phyloP scores from a whole-genome alignment of 2,888 invertebrate species.

The Parasteatoda lunata region DNA sequence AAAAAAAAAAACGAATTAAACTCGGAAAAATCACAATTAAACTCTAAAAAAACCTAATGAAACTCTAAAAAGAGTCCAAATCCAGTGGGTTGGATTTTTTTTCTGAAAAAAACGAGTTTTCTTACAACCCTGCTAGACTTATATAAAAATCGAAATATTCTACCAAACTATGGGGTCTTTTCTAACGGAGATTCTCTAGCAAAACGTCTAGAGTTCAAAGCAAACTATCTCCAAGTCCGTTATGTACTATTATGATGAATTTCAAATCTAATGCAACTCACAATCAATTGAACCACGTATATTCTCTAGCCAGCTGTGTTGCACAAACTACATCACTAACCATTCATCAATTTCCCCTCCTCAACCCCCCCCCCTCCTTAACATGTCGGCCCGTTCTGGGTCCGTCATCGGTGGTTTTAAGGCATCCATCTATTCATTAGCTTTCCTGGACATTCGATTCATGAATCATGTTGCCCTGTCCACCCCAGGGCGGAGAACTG shows the following conservation, averaged over 20 bases:
- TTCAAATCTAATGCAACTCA: background rate
- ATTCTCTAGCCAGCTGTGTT: conserved; percentile 19
- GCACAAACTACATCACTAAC: background rate
- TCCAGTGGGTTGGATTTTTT: too few species aligned
- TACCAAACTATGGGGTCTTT: too few species aligned
- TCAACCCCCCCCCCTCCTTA: background rate
- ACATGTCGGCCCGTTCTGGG: background rate
- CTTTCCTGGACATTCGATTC: conserved; percentile 12
- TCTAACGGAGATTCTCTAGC: too few species aligned
- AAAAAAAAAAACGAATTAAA: too few species aligned
- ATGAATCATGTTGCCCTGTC: conserved; percentile 32
- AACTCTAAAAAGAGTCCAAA: too few species aligned
- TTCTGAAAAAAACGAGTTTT: too few species aligned
- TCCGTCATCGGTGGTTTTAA: conserved; percentile 13
- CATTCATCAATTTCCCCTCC: background rate
- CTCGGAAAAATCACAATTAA: too few species aligned
- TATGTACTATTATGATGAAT: background rate
- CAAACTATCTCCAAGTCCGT: too few species aligned
- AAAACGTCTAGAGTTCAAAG: too few species aligned
- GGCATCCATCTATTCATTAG: conserved; percentile 47
- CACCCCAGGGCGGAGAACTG: conserved; percentile 11
- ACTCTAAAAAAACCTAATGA: too few species aligned
- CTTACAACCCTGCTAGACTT: too few species aligned
- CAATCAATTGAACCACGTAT: background rate
- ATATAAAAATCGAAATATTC: too few species aligned